Evolutionary conservation across 2,113 vertebrate genomes (phyloP), one percentile per base, ranked within the genome.

Genomic region (Leptocoma aspasia): DNA sequence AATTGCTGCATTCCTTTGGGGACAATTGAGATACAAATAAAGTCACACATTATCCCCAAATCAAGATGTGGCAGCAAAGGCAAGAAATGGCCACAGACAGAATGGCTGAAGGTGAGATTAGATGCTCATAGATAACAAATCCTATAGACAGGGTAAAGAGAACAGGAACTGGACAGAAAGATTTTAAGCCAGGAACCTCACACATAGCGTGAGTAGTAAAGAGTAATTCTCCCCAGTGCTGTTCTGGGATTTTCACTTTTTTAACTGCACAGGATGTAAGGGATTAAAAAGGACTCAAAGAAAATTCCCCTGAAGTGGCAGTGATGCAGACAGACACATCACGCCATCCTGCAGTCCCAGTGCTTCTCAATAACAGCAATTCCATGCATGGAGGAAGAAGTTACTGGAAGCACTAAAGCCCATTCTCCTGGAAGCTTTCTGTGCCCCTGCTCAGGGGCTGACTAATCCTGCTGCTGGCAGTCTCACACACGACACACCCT

Each of bases 371-470:
- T 33, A 82, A 76, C 3, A 68, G 76, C 23, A 5, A 89, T 88
- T 89, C 72, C 82, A 90, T 15, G 76, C 95, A 63, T 33, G 7
- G 11, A n/a, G 68, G 88, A 72, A 92, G 94, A 89, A 92, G 88
- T 82, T 89, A 86, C 91, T 92, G 93, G 94, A 97, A 97, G 77
- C 82, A 88, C 57, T 57, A 28, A 73, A 80, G 8, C 57, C 81
- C 71, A 28, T 66, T 87, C 70, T 69, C 77, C 27, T 27, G 5
- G 64, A 24, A 93, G 95, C 86, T 88, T 63, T 60, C 56, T 66
- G 68, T 45, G 41, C 56, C 87, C 54, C 63, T 93, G 71, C 70
- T 52, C 27, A 77, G 37, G 75, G 60, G 75, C 65, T 86, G 89
- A 72, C 2, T 1, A 65, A 69, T 70, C 28, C 6, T 11, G 26